These are phyloP conservation scores for Spilarctia lutea DNA, from an alignment of 2,888 invertebrate genomes.

Conservation along the genomic window DNA sequence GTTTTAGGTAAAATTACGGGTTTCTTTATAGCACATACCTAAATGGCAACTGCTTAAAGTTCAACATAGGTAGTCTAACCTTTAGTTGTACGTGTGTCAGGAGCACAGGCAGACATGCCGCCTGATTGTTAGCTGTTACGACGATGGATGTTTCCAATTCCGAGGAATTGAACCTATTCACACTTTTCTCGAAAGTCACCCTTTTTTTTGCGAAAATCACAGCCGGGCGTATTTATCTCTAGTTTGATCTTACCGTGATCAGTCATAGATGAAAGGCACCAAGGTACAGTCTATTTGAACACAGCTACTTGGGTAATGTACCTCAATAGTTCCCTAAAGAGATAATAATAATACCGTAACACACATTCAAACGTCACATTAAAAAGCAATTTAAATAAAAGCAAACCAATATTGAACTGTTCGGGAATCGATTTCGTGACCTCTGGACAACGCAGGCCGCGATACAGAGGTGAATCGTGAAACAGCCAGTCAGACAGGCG, in stretches of 20 bases:
- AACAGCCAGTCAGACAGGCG: not conserved
- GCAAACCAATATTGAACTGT: not conserved
- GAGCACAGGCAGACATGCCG: too few species aligned
- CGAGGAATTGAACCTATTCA: not conserved
- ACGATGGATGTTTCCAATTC: not conserved
- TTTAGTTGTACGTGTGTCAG: too few species aligned
- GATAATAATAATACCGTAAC: not conserved
- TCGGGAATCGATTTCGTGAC: not conserved
- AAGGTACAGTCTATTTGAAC: not conserved
- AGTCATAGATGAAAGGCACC: not conserved
- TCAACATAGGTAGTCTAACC: not conserved
- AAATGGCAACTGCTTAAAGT: not conserved
- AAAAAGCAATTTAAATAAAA: not conserved
- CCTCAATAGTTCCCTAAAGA: not conserved
- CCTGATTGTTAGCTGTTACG: not conserved
- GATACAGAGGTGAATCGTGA: not conserved
- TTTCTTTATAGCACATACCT: too few species aligned
- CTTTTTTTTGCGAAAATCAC: not conserved
- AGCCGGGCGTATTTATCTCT: not conserved
- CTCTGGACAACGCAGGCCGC: not conserved
- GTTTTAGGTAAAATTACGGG: not conserved
- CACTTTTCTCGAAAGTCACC: not conserved
- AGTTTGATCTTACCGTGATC: not conserved
- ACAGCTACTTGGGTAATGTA: not conserved
- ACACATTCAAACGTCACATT: not conserved